Percentiles rank a stretch among this genome's conserved stretches.
phyloP scores from a whole-genome alignment of 2,888 invertebrate genomes.

The Eueremaeus valkanovi region DNA sequence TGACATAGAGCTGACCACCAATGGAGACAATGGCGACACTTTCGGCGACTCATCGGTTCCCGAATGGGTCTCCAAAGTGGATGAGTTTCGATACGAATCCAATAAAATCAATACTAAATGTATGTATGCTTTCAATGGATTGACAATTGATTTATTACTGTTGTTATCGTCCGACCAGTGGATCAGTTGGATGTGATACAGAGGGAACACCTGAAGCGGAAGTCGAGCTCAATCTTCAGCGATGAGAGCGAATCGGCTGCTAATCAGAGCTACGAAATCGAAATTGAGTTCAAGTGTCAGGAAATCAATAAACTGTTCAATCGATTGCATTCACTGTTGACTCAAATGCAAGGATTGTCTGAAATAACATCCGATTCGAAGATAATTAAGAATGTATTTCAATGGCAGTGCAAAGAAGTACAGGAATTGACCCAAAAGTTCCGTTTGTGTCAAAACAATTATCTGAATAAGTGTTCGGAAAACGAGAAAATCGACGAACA shows the following conservation, averaged over 20 bases:
- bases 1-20: constrained; percentile 35
- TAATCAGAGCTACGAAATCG: constrained; percentile 37
- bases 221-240: constrained; percentile 39
- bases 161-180: constrained; percentile 25
- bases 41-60: constrained; percentile 13
- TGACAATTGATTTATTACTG: constrained; percentile 14
- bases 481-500: constrained; percentile 30
- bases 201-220: constrained; percentile 36
- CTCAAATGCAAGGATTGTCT: constrained; percentile 36
- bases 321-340: constrained; percentile 41
- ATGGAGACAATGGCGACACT: neutral
- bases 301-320: constrained; percentile 41
- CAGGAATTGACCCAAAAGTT: constrained; percentile 36
- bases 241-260: constrained; percentile 35
- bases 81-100: constrained; percentile 58
- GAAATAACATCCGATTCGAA: constrained; percentile 25
- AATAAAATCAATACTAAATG: constrained; percentile 68
- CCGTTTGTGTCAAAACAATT: constrained; percentile 39
- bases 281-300: constrained; percentile 41
- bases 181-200: constrained; percentile 40
- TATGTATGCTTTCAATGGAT: constrained; percentile 41
- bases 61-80: constrained; percentile 40
- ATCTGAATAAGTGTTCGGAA: constrained; percentile 36
- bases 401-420: constrained; percentile 40
- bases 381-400: constrained; percentile 42